Percentiles rank a stretch among this genome's conserved stretches.
Evolutionary conservation across 1,140 invertebrate species (phyloP).

Genomic region (Druon quercuslanigerum): DNA sequence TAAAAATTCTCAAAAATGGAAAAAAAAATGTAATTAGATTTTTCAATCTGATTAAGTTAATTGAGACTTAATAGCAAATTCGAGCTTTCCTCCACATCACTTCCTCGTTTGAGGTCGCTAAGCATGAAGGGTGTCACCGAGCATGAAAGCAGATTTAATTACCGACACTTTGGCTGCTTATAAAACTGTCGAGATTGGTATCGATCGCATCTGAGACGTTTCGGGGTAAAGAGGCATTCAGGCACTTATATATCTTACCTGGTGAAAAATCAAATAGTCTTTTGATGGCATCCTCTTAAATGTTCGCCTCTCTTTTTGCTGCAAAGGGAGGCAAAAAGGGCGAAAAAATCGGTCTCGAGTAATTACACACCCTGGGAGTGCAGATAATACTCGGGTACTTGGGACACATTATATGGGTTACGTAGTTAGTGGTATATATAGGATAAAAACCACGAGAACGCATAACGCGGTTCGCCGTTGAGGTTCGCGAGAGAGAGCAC

Average conservation of each 20-base stretch:
- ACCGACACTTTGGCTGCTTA: not conserved
- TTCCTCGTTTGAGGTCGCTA: not conserved
- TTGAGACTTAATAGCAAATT: not conserved
- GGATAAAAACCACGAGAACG: conserved; percentile 46
- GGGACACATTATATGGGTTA: conserved; percentile 16
- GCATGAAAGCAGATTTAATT: conserved; percentile 24
- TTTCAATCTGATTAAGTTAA: not conserved
- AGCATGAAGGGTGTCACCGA: not conserved
- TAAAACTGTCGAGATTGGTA: not conserved
- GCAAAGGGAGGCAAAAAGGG: conserved; percentile 49
- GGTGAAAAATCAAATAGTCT: not conserved
- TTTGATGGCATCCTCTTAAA: not conserved
- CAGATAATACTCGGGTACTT: conserved; percentile 48
- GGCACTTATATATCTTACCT: not conserved
- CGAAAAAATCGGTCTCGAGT: conserved; percentile 60
- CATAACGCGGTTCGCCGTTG: conserved; percentile 41
- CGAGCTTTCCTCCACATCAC: not conserved
- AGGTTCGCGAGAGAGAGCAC: conserved; percentile 55
- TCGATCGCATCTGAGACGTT: not conserved
- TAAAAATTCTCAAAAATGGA: not conserved
- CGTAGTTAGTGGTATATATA: conserved; percentile 45
- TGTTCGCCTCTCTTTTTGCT: not conserved
- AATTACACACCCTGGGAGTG: conserved; percentile 62
- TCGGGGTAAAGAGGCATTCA: not conserved
- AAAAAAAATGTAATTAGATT: not conserved